A percentile compares a stretch with the other conserved stretches of the same genome.
Evolutionary conservation across 2,797 vertebrate species (phyloP).

Genomic region (Catostomus latipinnis): DNA sequence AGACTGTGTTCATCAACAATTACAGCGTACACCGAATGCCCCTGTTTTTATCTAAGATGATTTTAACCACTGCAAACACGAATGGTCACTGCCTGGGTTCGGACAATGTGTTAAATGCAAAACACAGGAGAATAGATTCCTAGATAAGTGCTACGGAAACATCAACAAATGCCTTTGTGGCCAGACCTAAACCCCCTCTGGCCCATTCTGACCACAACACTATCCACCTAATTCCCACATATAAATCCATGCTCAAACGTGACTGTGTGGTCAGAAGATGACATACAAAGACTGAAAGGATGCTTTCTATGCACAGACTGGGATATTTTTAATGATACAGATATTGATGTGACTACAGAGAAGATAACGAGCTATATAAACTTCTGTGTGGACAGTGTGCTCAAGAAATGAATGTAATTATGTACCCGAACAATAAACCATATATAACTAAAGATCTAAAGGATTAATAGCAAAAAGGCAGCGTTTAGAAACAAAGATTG

Average conservation of each 20-base stretch:
- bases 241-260: neutral
- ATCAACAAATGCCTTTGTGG: neutral
- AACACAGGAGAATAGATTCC: neutral
- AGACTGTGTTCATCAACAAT: constrained; percentile 29
- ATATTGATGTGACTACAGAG: neutral
- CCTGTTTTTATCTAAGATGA: constrained; percentile 13
- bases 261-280: constrained; percentile 6
- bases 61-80: neutral
- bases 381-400: constrained; percentile 7
- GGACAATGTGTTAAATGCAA: neutral
- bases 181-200: no score
- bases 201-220: no score
- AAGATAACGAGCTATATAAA: neutral
- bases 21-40: neutral
- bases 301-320: constrained; percentile 23
- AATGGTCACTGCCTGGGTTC: neutral
- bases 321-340: neutral
- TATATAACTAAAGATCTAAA: neutral
- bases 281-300: constrained; percentile 20
- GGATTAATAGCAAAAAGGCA: no score
- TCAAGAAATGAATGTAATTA: neutral
- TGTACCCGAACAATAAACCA: neutral
- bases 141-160: neutral
- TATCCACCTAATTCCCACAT: neutral
- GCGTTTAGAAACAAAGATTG: no score